These are phyloP conservation scores for Lophius americanus DNA, from an alignment of 2,797 vertebrate species.

Conservation along the genomic window DNA sequence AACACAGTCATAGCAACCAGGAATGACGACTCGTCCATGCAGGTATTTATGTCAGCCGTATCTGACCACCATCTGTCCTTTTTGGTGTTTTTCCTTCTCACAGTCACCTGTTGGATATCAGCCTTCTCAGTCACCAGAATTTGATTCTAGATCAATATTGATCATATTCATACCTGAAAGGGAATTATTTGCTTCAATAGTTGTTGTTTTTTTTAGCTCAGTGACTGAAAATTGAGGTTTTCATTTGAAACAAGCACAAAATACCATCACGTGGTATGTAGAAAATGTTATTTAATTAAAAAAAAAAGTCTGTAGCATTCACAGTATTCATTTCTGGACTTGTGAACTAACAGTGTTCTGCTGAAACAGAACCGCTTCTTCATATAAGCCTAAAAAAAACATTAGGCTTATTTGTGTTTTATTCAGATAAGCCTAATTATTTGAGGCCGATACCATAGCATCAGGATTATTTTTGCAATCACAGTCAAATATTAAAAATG, in stretches of 20 bases:
- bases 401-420: background rate
- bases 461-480: background rate
- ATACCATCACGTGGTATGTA: background rate
- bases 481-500: background rate
- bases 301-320: background rate
- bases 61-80: conserved; percentile 5
- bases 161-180: background rate
- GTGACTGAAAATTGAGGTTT: background rate
- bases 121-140: background rate
- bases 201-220: background rate
- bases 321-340: background rate
- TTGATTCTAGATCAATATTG: background rate
- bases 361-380: no score
- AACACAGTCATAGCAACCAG: conserved; percentile 23
- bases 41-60: conserved; percentile 1
- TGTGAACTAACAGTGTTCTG: no score
- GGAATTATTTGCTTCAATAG: background rate
- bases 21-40: background rate
- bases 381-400: no score
- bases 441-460: background rate
- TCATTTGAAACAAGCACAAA: background rate
- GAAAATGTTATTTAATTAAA: background rate
- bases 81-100: conserved; percentile 9
- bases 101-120: conserved; percentile 17
- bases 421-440: background rate